phyloP scores from a whole-genome alignment of 2,888 invertebrate species.

The Gasteruption jaculator region DNA sequence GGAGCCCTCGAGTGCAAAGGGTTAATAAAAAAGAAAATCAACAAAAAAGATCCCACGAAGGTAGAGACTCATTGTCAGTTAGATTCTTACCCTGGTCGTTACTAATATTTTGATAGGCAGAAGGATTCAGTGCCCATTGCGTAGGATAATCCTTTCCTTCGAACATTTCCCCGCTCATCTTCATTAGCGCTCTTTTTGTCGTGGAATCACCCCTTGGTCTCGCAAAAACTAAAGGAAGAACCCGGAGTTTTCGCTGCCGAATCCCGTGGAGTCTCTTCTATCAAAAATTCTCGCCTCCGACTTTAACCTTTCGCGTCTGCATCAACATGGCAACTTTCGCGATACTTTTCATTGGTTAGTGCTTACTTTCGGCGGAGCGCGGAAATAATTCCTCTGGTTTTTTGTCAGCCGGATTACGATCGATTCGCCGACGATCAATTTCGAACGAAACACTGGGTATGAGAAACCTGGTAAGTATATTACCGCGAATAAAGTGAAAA shows the following conservation, averaged over 20 bases:
- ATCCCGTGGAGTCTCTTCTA: too few species aligned
- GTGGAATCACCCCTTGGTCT: background rate
- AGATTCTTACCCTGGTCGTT: constrained; percentile 63
- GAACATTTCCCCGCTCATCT: constrained; percentile 50
- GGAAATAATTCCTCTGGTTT: too few species aligned
- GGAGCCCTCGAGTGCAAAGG: too few species aligned
- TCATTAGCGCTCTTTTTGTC: too few species aligned
- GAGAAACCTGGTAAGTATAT: too few species aligned
- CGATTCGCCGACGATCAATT: too few species aligned
- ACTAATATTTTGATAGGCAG: constrained; percentile 76
- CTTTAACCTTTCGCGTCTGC: constrained; percentile 16
- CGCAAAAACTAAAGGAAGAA: background rate
- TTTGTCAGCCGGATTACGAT: too few species aligned
- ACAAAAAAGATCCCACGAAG: background rate
- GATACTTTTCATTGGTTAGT: too few species aligned
- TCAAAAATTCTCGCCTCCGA: background rate
- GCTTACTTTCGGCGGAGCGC: too few species aligned
- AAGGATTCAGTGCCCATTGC: constrained; percentile 79
- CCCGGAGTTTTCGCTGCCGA: background rate
- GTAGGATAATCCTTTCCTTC: constrained; percentile 65
- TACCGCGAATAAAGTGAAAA: too few species aligned
- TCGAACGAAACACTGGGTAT: too few species aligned
- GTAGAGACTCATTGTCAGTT: background rate
- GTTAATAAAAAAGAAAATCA: constrained; percentile 2
- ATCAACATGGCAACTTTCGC: constrained; percentile 23